Percentiles rank a stretch among this genome's conserved stretches.
Evolutionary conservation across 2,113 vertebrate species (phyloP).

Genomic region (Steatornis caripensis): DNA sequence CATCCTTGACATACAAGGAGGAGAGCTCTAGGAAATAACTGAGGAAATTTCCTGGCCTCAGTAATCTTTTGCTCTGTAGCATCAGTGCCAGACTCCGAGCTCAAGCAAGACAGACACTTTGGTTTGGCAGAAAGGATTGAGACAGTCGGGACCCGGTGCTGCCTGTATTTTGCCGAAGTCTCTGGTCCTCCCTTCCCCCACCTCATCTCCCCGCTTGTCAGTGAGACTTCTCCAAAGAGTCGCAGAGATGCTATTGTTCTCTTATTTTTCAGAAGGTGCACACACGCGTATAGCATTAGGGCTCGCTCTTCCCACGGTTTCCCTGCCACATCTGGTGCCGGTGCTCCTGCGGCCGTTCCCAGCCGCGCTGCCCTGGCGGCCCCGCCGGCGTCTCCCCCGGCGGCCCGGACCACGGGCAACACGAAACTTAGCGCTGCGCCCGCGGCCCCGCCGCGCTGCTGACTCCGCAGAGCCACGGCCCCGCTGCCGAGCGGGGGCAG

Average conservation of each 20-base stretch:
- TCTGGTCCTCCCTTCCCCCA: constrained; percentile 17
- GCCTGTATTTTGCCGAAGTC: neutral
- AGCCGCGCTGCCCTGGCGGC: neutral
- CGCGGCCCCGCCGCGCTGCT: neutral
- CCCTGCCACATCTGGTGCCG: neutral
- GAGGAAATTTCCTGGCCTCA: neutral
- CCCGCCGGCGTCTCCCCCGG: neutral
- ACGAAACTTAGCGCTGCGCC: neutral
- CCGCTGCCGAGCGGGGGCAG: neutral
- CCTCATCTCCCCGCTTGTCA: neutral
- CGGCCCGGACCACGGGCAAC: neutral
- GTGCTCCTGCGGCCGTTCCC: neutral
- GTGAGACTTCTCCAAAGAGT: constrained; percentile 12
- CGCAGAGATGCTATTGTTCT: neutral
- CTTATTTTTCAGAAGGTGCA: neutral
- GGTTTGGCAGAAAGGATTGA: neutral
- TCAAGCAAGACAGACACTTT: neutral
- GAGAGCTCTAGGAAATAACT: neutral
- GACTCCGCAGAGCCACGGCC: neutral
- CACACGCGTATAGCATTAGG: rapidly evolving
- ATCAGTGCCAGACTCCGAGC: neutral
- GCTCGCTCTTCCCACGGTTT: neutral
- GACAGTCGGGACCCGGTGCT: neutral
- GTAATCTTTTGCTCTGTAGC: neutral
- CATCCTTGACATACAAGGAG: neutral